A percentile compares a stretch with the other conserved stretches of the same genome.
Evolutionary conservation across 2,113 vertebrate species (phyloP).

Genomic region (Xerus inauris): DNA sequence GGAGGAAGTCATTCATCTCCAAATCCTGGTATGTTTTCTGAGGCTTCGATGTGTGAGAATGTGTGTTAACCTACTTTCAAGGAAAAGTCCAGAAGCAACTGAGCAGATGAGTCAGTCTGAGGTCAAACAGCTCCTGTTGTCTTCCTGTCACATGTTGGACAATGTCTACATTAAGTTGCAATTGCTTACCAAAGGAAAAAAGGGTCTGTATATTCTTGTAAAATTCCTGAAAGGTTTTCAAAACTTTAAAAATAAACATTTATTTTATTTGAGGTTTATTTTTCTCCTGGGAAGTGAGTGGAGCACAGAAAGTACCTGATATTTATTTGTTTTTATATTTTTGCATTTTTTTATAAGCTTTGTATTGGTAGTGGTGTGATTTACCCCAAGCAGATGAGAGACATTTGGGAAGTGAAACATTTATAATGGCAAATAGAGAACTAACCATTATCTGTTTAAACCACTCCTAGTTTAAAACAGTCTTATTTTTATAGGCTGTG

Average conservation of each 20-base stretch:
- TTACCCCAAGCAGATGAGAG: neutral
- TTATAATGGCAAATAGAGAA: slow-evolving; percentile 22
- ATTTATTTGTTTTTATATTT: neutral
- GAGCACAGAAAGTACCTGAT: slow-evolving; percentile 34
- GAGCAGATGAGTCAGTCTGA: neutral
- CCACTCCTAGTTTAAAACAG: slow-evolving; percentile 8
- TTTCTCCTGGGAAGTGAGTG: neutral
- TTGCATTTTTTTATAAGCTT: slow-evolving; percentile 17
- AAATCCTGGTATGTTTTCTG: neutral
- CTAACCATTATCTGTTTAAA: neutral
- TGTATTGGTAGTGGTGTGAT: neutral
- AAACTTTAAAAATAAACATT: slow-evolving; percentile 33
- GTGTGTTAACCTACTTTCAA: slow-evolving; percentile 9
- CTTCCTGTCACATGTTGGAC: neutral
- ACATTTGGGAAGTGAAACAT: neutral
- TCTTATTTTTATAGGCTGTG: slow-evolving; percentile 29
- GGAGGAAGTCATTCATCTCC: neutral
- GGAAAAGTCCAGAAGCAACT: neutral
- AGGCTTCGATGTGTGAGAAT: neutral
- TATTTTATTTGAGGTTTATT: slow-evolving; percentile 57
- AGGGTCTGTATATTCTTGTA: neutral
- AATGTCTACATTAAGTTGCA: neutral
- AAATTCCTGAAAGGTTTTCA: slow-evolving; percentile 48
- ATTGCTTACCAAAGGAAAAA: neutral
- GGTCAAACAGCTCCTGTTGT: neutral